Evolutionary conservation across 1,140 invertebrate species (phyloP), one percentile per base, ranked within the genome.

Genomic region (Drosophila lini): DNA sequence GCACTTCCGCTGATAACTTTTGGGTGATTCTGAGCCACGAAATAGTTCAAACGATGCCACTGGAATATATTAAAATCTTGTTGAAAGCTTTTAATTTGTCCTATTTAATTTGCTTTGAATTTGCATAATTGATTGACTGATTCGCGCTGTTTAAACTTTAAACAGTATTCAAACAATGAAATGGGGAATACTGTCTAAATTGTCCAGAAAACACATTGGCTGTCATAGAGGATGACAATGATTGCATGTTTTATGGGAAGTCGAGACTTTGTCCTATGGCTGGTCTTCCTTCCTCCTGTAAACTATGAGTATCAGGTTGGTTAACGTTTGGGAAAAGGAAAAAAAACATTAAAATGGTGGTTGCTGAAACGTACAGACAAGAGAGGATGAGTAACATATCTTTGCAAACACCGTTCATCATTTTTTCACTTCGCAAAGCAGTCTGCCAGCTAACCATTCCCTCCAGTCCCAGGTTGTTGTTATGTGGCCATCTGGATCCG

Each of bases 271-370:
- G 8, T 42, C 8, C 3, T 28, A 28, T 28, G 25, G 25, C 5
- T 5, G 16, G 16, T 9, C 41, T 19, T 42, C 3, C 9, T 42
- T 42, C 16, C 3, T 19, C 19, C 10, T 45, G 42, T 45, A 22
- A 48, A 31, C 5, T 10, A 44, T 19, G 4, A 13, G 28, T 48
- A 28, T 31, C 28, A 19, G 16, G 31, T 34, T 52, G 31, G 6
- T 19, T n/a, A 53, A 53, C 32, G 32, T 15, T 53, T 22, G 8
- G 16, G 6, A 15, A 25, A 4, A 28, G 25, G 25, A 28, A 2
- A 45, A 50, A 85, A 81, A 79, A 70, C 69, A 69, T 86, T 79
- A 76, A 81, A 86, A 74, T 70, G 61, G 65, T 69, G 41, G 60
- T 44, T 62, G 34, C 16, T 41, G 50, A 52, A 62, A 34, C 16